Percentiles rank a stretch among this genome's conserved stretches.
Evolutionary conservation across 2,888 invertebrate genomes (phyloP).

Genomic region (Eupithecia insigniata): DNA sequence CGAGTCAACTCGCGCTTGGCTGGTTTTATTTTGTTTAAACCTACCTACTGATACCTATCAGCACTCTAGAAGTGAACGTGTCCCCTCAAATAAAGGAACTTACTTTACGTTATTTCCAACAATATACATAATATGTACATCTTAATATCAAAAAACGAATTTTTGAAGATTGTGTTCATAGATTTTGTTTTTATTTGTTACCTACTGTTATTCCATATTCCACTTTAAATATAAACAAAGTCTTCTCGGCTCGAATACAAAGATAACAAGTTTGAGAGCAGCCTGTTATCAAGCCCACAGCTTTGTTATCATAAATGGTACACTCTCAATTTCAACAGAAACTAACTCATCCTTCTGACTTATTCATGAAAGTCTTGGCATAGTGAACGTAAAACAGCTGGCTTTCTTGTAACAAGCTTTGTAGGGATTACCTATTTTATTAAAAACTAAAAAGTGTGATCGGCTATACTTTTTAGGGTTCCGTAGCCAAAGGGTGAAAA

Average conservation of each 20-base stretch:
- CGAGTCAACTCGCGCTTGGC: no score
- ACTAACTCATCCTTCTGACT: conserved; percentile 50
- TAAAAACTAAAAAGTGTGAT: background rate
- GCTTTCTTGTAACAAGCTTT: background rate
- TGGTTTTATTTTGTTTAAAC: no score
- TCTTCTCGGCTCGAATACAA: background rate
- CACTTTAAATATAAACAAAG: background rate
- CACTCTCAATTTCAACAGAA: conserved; percentile 46
- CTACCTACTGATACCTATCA: background rate
- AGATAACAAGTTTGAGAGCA: background rate
- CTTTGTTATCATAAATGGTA: conserved; percentile 43
- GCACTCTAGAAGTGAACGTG: no score
- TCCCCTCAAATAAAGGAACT: background rate
- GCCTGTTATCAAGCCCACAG: conserved; percentile 3
- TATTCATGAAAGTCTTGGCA: conserved; percentile 52
- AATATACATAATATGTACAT: no score
- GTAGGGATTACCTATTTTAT: background rate
- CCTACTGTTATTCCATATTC: background rate
- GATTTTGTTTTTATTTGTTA: background rate
- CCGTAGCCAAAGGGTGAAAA: no score
- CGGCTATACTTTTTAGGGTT: no score
- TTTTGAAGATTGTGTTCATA: background rate
- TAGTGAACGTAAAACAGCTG: conserved; percentile 6
- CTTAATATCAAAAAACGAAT: no score
- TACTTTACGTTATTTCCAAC: no score